Conservation (phyloP, 2,888 invertebrate genomes). For the Hirtodrosophila histrioides region DNA sequence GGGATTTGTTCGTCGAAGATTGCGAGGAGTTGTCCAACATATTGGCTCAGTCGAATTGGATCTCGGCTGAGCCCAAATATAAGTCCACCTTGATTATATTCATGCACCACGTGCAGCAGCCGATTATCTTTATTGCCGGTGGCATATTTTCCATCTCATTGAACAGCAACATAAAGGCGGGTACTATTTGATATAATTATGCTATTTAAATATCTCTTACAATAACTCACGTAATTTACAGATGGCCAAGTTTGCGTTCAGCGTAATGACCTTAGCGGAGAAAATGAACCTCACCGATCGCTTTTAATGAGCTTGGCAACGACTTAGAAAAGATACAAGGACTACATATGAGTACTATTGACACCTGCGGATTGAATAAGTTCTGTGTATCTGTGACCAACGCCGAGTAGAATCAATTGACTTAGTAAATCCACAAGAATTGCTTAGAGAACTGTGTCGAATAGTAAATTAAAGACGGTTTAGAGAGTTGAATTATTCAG, state of each 20-base stretch:
- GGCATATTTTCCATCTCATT: slow-evolving; percentile 35
- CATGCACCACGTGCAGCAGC: slow-evolving; percentile 29
- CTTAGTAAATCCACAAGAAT: too few species aligned
- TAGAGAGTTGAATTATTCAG: too few species aligned
- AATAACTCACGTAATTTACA: slow-evolving; percentile 8
- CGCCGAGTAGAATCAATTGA: too few species aligned
- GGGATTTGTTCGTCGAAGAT: slow-evolving; percentile 53
- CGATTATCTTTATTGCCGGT: slow-evolving; percentile 24
- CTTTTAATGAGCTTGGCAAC: slow-evolving; percentile 3
- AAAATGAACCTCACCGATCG: slow-evolving; percentile 38
- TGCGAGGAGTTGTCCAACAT: slow-evolving; percentile 30
- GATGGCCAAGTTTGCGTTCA: slow-evolving; percentile 52
- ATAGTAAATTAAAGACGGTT: too few species aligned
- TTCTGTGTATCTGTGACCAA: too few species aligned
- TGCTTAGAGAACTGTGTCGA: too few species aligned
- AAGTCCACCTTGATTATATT: slow-evolving; percentile 27
- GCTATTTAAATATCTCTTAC: too few species aligned
- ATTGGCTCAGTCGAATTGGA: slow-evolving; percentile 32
- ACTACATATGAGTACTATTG: too few species aligned
- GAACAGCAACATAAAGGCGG: slow-evolving; percentile 36
- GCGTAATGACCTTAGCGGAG: slow-evolving; percentile 42
- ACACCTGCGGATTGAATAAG: too few species aligned
- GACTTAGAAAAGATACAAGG: too few species aligned
- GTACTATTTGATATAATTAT: background rate
- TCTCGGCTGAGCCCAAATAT: slow-evolving; percentile 34